These are phyloP conservation scores for Scaptomyza polygonia DNA, from an alignment of 2,888 invertebrate species.

Conservation along the genomic window DNA sequence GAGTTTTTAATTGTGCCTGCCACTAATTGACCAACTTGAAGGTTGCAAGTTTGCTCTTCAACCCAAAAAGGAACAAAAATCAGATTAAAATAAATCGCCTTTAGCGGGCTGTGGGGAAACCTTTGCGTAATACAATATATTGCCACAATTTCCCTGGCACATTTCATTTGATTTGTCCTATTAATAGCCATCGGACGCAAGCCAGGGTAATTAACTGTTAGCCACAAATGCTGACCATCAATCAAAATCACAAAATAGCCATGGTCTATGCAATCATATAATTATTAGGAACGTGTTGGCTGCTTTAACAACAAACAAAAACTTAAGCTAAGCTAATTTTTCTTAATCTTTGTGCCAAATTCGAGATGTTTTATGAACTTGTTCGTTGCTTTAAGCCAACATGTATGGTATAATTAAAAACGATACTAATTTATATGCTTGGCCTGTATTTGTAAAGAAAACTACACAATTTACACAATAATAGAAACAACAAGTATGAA, in stretches of 20 bases:
- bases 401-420: background rate
- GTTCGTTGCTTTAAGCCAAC: background rate
- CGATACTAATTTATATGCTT: background rate
- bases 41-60: conserved; percentile 56
- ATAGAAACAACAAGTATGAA: background rate
- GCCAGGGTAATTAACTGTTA: conserved; percentile 56
- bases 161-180: conserved; percentile 30
- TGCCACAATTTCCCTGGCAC: conserved; percentile 16
- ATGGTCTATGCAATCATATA: conserved; percentile 1
- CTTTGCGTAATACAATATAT: conserved; percentile 1
- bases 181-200: conserved; percentile 36
- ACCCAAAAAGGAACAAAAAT: conserved; percentile 1
- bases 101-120: background rate
- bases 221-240: conserved; percentile 54
- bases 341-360: background rate
- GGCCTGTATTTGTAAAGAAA: background rate
- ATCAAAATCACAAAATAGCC: conserved; percentile 41
- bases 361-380: background rate
- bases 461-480: background rate
- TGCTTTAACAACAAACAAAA: background rate
- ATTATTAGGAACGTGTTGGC: conserved; percentile 25
- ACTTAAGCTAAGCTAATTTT: background rate
- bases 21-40: conserved; percentile 58
- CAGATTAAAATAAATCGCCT: conserved; percentile 13
- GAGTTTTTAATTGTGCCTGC: conserved; percentile 47